phyloP scores from a whole-genome alignment of 2,113 vertebrate species.

The Alligator sinensis region DNA sequence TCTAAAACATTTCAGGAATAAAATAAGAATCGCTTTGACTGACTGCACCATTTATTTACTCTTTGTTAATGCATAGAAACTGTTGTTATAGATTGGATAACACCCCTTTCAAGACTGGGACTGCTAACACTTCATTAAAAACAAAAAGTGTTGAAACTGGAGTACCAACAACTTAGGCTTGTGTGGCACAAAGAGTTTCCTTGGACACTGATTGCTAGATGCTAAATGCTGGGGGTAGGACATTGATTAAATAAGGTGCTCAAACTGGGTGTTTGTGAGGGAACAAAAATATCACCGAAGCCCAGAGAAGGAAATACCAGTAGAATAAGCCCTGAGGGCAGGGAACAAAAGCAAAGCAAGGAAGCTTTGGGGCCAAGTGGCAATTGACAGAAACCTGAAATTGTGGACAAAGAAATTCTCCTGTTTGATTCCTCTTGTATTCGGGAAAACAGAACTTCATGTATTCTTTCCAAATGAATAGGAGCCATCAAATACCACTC shows the following conservation, averaged over 20 bases:
- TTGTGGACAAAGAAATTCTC: background rate
- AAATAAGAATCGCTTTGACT: background rate
- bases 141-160: too few relatives aligned
- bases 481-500: background rate
- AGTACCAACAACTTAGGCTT: too few relatives aligned
- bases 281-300: too few relatives aligned
- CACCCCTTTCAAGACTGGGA: background rate
- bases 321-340: too few relatives aligned
- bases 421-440: background rate
- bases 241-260: too few relatives aligned
- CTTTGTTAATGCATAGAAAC: background rate
- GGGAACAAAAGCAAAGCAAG: background rate
- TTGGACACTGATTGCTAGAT: too few relatives aligned
- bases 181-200: too few relatives aligned
- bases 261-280: too few relatives aligned
- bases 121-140: background rate
- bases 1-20: slow-evolving; percentile 46
- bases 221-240: too few relatives aligned
- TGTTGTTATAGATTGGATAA: background rate
- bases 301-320: too few relatives aligned
- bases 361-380: background rate
- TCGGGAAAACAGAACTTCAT: background rate
- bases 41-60: background rate
- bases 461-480: background rate
- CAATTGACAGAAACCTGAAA: background rate